phyloP scores from a whole-genome alignment of 2,888 invertebrate genomes.

The Capitulum mitella region DNA sequence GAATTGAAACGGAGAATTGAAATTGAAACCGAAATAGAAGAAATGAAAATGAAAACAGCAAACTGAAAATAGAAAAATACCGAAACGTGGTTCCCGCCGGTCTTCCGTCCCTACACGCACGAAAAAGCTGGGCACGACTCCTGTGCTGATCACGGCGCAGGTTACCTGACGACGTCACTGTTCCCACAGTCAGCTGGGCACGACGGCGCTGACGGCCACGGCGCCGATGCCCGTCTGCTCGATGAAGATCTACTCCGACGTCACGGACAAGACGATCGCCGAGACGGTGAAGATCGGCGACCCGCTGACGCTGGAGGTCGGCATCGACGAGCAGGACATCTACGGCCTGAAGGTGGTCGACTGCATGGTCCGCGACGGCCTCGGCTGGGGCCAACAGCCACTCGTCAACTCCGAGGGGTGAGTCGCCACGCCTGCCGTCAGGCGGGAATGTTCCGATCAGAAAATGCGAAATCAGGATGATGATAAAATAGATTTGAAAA shows the following conservation, averaged over 20 bases:
- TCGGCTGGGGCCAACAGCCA: conserved; percentile 87
- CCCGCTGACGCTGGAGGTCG: conserved; percentile 50
- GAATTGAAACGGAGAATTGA: no score
- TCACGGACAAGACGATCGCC: conserved; percentile 57
- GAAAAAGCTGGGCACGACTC: no score
- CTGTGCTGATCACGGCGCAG: no score
- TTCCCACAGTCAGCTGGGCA: conserved; percentile 45
- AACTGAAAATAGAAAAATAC: no score
- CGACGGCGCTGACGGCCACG: conserved; percentile 46
- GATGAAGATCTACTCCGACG: conserved; percentile 76
- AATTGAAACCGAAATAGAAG: no score
- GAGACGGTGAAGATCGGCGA: conserved; percentile 84
- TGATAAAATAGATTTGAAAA: no score
- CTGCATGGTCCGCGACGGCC: conserved; percentile 79
- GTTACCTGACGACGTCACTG: background rate
- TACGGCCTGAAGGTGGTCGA: conserved; percentile 77
- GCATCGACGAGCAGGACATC: conserved; percentile 38
- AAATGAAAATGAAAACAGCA: no score
- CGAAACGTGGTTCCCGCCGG: no score
- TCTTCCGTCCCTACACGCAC: no score
- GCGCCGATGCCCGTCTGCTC: conserved; percentile 75
- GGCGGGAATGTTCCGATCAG: no score
- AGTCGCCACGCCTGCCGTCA: no score
- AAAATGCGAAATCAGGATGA: no score
- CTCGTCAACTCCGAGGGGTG: conserved; percentile 57